A percentile compares a stretch with the other conserved stretches of the same genome.
Conservation (phyloP, 2,113 vertebrate species). For the Petrocephalus microphthalmus region DNA sequence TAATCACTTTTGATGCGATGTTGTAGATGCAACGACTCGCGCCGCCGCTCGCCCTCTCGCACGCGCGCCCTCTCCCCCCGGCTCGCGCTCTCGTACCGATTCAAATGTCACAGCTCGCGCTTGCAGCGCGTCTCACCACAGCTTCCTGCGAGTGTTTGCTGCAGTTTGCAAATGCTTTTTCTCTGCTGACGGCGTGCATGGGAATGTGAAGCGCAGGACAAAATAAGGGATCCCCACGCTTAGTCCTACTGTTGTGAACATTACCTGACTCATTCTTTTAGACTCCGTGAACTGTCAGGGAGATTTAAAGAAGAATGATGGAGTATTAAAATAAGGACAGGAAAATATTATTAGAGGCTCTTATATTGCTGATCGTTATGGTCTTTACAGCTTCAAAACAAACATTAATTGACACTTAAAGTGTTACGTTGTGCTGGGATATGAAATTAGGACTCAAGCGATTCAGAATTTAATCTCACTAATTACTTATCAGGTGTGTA, state of each 20-base stretch:
- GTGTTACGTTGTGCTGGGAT: background rate
- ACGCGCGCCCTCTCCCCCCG: background rate
- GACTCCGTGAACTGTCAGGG: background rate
- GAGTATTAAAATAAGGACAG: background rate
- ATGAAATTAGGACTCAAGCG: background rate
- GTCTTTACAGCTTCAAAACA: background rate
- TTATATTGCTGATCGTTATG: background rate
- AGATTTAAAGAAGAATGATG: background rate
- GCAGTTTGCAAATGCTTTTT: background rate
- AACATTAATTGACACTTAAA: background rate
- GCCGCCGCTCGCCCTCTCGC: background rate
- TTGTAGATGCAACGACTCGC: background rate
- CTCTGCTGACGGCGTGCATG: background rate
- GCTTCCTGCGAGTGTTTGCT: conserved; percentile 16
- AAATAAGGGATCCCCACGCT: background rate
- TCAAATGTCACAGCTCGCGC: background rate
- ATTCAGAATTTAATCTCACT: background rate
- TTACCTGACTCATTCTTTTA: background rate
- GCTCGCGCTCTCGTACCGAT: background rate
- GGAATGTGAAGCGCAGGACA: background rate
- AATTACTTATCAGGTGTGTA: background rate
- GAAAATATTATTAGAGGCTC: background rate
- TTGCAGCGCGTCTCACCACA: conserved; percentile 12
- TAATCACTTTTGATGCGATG: background rate
- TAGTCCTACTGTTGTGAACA: background rate